phyloP scores from a whole-genome alignment of 1,140 invertebrate genomes.

The Belonocnema kinseyi region DNA sequence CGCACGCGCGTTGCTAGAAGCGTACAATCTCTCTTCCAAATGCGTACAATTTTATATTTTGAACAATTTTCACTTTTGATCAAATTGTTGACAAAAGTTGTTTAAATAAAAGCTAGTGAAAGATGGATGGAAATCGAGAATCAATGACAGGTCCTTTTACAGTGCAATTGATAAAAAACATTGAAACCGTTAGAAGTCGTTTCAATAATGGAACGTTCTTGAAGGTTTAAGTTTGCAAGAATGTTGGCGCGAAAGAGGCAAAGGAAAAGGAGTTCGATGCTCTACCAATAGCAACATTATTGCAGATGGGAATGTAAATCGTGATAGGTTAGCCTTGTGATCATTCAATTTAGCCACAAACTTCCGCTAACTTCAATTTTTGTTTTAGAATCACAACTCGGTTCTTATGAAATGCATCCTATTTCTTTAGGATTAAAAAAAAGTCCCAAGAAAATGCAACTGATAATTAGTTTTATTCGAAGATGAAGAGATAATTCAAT shows the following conservation, averaged over 20 bases:
- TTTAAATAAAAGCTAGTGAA: too few species aligned
- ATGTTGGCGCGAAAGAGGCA: conserved; percentile 33
- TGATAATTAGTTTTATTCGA: too few species aligned
- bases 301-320: conserved; percentile 40
- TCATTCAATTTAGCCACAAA: conserved; percentile 38
- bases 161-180: conserved; percentile 2
- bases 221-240: conserved; percentile 37
- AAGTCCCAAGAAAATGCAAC: too few species aligned
- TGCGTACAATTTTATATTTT: too few species aligned
- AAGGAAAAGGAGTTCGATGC: conserved; percentile 50
- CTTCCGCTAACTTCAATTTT: conserved; percentile 34
- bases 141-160: not conserved
- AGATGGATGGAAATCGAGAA: not conserved
- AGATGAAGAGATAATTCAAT: too few species aligned
- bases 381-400: conserved; percentile 31
- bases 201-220: conserved; percentile 35
- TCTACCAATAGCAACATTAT: conserved; percentile 41
- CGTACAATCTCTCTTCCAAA: too few species aligned
- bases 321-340: conserved; percentile 52
- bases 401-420: too few species aligned
- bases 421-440: too few species aligned
- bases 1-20: too few species aligned
- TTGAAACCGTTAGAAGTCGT: conserved; percentile 33
- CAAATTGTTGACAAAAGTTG: too few species aligned
- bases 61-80: too few species aligned